Conservation (phyloP, 1,140 invertebrate genomes). For the Ganaspis sp. region DNA sequence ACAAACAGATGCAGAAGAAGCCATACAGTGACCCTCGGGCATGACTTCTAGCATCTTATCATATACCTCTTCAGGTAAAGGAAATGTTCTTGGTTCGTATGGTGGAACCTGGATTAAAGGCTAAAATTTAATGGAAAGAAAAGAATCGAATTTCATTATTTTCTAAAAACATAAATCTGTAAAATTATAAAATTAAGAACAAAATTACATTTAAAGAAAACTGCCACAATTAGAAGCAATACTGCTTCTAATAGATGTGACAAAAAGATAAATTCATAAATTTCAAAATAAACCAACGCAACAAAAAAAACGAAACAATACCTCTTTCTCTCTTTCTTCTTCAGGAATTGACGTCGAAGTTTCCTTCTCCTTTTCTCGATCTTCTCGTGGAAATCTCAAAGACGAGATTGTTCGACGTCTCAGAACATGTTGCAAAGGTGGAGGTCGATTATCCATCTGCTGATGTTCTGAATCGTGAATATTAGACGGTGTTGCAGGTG, state of each 20-base stretch:
- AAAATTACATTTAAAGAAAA: no score
- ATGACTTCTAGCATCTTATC: constrained; percentile 83
- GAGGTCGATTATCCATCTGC: constrained; percentile 64
- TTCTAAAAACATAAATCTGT: no score
- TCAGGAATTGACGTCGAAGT: constrained; percentile 65
- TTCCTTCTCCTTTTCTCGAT: constrained; percentile 58
- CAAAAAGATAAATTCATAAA: no score
- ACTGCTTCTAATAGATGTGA: no score
- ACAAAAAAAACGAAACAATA: no score
- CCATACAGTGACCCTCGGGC: constrained; percentile 81
- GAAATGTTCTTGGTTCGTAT: constrained; percentile 86
- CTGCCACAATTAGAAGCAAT: no score
- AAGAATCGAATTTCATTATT: no score
- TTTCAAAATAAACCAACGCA: no score
- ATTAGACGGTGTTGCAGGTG: constrained; percentile 78
- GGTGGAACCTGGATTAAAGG: constrained; percentile 74
- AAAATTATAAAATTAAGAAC: no score
- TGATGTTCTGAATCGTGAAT: constrained; percentile 66
- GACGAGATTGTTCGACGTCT: constrained; percentile 77
- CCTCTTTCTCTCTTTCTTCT: constrained; percentile 73
- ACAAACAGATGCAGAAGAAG: constrained; percentile 78
- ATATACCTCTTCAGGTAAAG: constrained; percentile 83
- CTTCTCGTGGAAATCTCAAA: constrained; percentile 52
- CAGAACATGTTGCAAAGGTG: constrained; percentile 68
- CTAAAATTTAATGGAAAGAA: constrained; percentile 26